Base-by-base conservation (phyloP, 2,113 vertebrate genomes). In the Daphoenositta chrysoptera region DNA sequence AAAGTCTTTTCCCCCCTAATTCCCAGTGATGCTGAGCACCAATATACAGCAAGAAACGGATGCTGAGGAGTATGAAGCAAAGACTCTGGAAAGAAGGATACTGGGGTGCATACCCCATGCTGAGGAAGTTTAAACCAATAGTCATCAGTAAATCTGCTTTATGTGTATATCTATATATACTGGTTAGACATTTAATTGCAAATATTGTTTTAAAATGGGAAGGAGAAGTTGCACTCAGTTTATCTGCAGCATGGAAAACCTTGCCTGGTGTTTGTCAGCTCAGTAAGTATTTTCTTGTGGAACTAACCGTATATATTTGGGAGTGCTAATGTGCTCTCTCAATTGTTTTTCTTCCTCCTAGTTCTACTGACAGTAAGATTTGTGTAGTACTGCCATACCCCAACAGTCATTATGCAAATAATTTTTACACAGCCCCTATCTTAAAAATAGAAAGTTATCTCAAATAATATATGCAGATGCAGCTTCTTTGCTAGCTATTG, bases 321-420 rank as follows among this genome's bases (percentile, higher is more conserved):
- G 58, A 90, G 68, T 73, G 54, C 47, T 92, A 89, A 95, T 53
- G 20, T 60, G 51, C 44, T 68, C 64, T 33, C 61, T 63, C 76
- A 77, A 31, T 64, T 92, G 72, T 83, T 97, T 94, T 89, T 84
- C 35, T 90, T 87, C 24, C 51, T 84, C 40, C 37, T 63, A 81
- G 77, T 31, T 93, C 51, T 78, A 86, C 33, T 83, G 85, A 88
- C 82, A 90, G 53, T 37, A 84, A 93, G 65, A 89, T 95, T 79
- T 85, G 48, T 76, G 65, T 61, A 78, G 40, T 47, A 61, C 26
- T 68, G 54, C 24, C 10, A 6, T 69, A 84, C 18, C 27, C 51
- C 77, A 82, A 85, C 27, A 58, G 63, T 86, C 53, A 83, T 76
- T 87, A 93, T 77, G 70, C 57, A 87, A 94, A 83, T 57, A 21